Evolutionary conservation across 2,797 vertebrate species (phyloP).

Genomic region (Sarcoramphus papa): DNA sequence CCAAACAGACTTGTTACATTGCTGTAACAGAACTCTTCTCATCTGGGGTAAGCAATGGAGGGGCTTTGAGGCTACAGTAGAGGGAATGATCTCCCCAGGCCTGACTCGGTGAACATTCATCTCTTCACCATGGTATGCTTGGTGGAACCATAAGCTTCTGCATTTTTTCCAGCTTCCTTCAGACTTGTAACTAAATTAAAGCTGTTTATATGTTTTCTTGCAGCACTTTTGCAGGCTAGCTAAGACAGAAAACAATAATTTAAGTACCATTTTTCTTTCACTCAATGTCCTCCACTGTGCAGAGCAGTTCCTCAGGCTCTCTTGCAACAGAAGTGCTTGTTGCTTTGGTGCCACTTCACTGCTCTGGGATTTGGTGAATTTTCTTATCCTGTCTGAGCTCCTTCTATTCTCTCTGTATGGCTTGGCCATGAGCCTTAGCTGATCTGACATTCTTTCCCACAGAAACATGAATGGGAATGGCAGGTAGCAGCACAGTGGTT

Average conservation of each 20-base stretch:
- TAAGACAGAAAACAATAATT: neutral
- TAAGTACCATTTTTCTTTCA: neutral
- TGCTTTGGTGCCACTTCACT: neutral
- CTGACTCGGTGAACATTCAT: neutral
- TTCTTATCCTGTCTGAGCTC: neutral
- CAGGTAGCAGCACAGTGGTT: neutral
- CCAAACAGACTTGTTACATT: neutral
- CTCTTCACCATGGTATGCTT: neutral
- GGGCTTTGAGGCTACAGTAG: neutral
- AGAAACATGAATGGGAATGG: neutral
- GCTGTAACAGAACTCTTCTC: neutral
- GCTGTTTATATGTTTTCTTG: neutral
- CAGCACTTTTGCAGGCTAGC: neutral
- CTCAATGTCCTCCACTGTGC: neutral
- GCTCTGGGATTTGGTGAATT: neutral
- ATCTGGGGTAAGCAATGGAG: rapidly evolving
- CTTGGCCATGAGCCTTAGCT: neutral
- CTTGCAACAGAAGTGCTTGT: neutral
- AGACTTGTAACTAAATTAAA: neutral
- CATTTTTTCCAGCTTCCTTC: neutral
- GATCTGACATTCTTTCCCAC: neutral
- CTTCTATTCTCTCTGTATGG: neutral
- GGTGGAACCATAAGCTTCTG: neutral
- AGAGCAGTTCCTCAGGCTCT: neutral
- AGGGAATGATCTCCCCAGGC: neutral